Base-by-base conservation (phyloP, 2,797 vertebrate species). In the Falco peregrinus region DNA sequence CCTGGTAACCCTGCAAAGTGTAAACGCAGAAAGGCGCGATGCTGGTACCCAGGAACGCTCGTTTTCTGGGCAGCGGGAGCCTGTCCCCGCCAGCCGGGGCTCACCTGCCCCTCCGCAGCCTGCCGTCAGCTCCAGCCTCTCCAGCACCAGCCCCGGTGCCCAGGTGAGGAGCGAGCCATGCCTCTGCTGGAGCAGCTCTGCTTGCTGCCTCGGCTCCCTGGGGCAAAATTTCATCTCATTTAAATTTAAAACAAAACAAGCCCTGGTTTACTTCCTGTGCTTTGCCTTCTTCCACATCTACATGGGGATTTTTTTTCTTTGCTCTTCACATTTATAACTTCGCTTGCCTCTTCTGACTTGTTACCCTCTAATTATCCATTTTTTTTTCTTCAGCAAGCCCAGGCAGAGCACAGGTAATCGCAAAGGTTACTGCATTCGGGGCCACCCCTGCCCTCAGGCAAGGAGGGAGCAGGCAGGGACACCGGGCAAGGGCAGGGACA, bases 231-330 rank as follows among this genome's bases (percentile, higher is more conserved):
- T 89, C 57, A 96, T 86, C 95, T 96, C 85, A 86, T 88, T 95
- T 85, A 50, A 93, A 93, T 95, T 92, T 95, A 88, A 97, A 97
- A 67, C 89, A 94, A 97, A 95, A 94, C 85, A 95, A 94, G 90
- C 57, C 47, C 63, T 67, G 76, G 2, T 78, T 91, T 82, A 92
- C 90, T 94, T 94, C 94, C 90, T 91, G 81, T 81, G 91, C 87
- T 92, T 88, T 93, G 82, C 84, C 86, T 63, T 91, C 75, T 87
- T 87, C 76, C 70, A 37, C 77, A 56, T 84, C 95, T 89, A 90
- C 33, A 56, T 76, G 70, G 59, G 61, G 54, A 53, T 50, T 83
- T 73, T 80, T 63, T 73, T 29, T 9, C 87, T 96, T 95, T 82
- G 79, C 92, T 94, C 95, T 90, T 97, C 93, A 93, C 80, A 21